A percentile compares a stretch with the other conserved stretches of the same genome.
Conservation (phyloP, 2,797 vertebrate species). For the Pangasius mekongensis region DNA sequence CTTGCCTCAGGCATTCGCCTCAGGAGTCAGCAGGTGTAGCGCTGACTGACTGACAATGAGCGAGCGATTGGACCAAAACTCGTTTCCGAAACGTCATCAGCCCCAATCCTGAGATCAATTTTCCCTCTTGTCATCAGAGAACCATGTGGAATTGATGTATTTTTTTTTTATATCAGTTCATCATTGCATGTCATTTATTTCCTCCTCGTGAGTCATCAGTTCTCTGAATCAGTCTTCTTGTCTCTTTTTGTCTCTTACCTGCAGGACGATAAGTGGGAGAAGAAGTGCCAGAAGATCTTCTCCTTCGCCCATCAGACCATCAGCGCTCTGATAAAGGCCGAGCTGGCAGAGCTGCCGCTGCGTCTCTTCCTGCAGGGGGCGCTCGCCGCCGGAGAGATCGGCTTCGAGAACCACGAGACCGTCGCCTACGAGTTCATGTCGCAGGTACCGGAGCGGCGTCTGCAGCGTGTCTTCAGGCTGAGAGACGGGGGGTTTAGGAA, state of each 20-base stretch:
- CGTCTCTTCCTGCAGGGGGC: slow-evolving; percentile 97
- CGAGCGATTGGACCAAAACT: too few species aligned
- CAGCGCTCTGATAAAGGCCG: slow-evolving; percentile 96
- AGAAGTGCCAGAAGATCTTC: slow-evolving; percentile 99
- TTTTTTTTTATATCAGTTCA: neutral
- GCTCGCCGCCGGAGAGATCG: slow-evolving; percentile 93
- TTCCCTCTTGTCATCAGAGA: neutral
- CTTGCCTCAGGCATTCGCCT: neutral
- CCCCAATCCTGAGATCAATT: neutral
- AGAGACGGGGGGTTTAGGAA: neutral
- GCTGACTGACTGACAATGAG: neutral
- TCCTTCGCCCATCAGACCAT: slow-evolving; percentile 98
- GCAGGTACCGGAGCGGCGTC: slow-evolving; percentile 77
- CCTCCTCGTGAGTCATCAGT: neutral
- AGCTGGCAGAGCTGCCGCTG: slow-evolving; percentile 93
- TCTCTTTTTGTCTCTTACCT: neutral
- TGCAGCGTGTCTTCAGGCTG: neutral
- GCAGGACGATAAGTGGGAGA: slow-evolving; percentile 99
- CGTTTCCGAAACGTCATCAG: neutral
- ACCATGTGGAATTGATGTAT: neutral
- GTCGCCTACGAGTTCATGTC: slow-evolving; percentile 99
- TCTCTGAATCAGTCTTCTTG: neutral
- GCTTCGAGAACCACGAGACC: slow-evolving; percentile 97
- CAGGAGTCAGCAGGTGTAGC: neutral
- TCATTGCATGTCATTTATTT: too few species aligned